Evolutionary conservation across 2,113 vertebrate species (phyloP).

Genomic region (Antennarius striatus): DNA sequence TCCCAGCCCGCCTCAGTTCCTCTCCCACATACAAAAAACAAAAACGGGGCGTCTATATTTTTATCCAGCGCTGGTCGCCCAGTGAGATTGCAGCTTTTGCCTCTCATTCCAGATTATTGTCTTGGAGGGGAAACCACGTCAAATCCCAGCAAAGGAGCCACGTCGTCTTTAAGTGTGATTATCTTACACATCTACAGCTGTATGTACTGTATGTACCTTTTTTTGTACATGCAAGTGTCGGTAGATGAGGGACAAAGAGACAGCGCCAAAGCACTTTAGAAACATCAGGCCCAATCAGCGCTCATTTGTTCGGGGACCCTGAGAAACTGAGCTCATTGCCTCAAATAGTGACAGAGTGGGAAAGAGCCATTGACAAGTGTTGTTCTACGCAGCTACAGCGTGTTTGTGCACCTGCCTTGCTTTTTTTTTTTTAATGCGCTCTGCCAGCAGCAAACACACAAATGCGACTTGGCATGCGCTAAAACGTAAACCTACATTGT

Average conservation of each 20-base stretch:
- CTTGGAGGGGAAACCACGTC: slow-evolving; percentile 41
- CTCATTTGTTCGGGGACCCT: slow-evolving; percentile 60
- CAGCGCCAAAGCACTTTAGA: slow-evolving; percentile 51
- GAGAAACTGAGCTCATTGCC: slow-evolving; percentile 56
- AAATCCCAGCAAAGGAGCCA: slow-evolving; percentile 31
- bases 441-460: slow-evolving; percentile 17
- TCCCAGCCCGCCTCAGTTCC: slow-evolving; percentile 64
- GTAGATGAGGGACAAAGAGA: slow-evolving; percentile 11
- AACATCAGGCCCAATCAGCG: slow-evolving; percentile 68
- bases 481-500: slow-evolving; percentile 3
- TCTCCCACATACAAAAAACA: slow-evolving; percentile 66
- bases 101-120: slow-evolving; percentile 62
- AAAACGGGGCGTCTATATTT: slow-evolving; percentile 65
- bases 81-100: slow-evolving; percentile 58
- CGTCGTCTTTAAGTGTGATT: slow-evolving; percentile 27
- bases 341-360: slow-evolving; percentile 40
- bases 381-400: slow-evolving; percentile 28
- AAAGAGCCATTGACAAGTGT: slow-evolving; percentile 30
- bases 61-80: slow-evolving; percentile 59
- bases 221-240: neutral
- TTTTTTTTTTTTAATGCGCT: slow-evolving; percentile 19
- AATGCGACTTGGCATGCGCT: slow-evolving; percentile 16
- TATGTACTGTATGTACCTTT: neutral
- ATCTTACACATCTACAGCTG: slow-evolving; percentile 8
- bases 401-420: slow-evolving; percentile 60